phyloP scores from a whole-genome alignment of 2,888 invertebrate genomes.

The Serrognathus titanus region DNA sequence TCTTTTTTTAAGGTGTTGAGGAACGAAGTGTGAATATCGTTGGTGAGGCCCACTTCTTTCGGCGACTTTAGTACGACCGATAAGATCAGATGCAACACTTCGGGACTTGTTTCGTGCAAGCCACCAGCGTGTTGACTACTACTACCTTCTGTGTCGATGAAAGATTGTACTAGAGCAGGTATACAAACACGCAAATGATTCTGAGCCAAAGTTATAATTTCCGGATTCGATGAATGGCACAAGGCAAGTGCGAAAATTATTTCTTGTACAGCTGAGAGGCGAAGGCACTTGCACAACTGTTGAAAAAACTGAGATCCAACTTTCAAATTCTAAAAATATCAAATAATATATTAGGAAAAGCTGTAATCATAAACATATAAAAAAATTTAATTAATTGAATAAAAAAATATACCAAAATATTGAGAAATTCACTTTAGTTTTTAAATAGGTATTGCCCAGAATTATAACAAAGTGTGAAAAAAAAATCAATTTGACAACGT shows the following conservation, averaged over 20 bases:
- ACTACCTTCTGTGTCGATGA: conserved; percentile 77
- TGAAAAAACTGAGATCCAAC: conserved; percentile 76
- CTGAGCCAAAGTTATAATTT: conserved; percentile 69
- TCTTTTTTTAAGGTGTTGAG: conserved; percentile 77
- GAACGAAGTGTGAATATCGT: conserved; percentile 76
- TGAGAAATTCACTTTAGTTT: no score
- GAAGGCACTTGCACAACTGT: conserved; percentile 81
- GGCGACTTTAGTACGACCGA: conserved; percentile 59
- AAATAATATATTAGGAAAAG: no score
- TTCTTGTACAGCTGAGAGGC: conserved; percentile 86
- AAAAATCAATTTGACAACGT: no score
- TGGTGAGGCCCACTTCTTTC: conserved; percentile 61
- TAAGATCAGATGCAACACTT: conserved; percentile 81
- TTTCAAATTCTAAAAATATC: conserved; percentile 62
- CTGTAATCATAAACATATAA: no score
- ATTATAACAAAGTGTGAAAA: no score
- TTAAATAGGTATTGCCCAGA: not conserved
- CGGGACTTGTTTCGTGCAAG: conserved; percentile 86
- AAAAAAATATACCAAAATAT: not conserved
- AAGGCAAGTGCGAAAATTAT: conserved; percentile 85
- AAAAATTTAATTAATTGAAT: not conserved
- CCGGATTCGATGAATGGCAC: conserved; percentile 74
- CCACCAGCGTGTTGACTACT: conserved; percentile 71
- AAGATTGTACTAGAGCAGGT: conserved; percentile 80
- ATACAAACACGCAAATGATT: conserved; percentile 79